These are phyloP conservation scores for Anoplopoma fimbria DNA, from an alignment of 2,113 vertebrate genomes.

Conservation along the genomic window DNA sequence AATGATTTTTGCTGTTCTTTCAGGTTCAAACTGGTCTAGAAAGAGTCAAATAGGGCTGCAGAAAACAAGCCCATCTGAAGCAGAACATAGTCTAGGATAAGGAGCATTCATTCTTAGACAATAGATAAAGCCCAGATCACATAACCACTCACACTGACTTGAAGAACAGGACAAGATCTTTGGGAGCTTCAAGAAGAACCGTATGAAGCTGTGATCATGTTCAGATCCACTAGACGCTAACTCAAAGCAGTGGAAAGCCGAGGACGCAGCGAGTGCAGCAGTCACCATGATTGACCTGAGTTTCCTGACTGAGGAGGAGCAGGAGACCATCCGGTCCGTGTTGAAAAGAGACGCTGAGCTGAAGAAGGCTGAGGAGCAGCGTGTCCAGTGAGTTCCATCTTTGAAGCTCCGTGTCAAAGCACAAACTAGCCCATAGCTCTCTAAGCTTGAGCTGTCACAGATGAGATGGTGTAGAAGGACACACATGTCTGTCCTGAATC, in stretches of 20 bases:
- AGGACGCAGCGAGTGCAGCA: neutral
- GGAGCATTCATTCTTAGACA: neutral
- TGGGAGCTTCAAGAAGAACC: conserved; percentile 1
- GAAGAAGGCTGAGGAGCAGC: conserved; percentile 89
- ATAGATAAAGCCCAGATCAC: neutral
- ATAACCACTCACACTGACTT: conserved; percentile 2
- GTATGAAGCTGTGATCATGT: neutral
- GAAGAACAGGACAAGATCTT: neutral
- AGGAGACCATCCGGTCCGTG: conserved; percentile 90
- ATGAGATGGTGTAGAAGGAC: too few relatives aligned
- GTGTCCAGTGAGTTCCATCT: conserved; percentile 87
- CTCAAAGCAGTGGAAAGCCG: neutral
- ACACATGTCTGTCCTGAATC: neutral
- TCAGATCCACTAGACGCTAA: neutral
- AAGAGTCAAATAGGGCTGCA: neutral
- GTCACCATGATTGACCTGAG: conserved; percentile 94
- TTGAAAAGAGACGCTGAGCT: conserved; percentile 90
- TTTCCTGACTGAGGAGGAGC: conserved; percentile 92
- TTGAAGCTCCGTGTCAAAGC: too few relatives aligned
- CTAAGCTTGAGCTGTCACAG: neutral
- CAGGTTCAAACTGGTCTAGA: neutral
- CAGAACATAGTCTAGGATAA: neutral
- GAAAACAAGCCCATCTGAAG: neutral
- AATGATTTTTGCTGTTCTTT: neutral
- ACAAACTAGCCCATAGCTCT: neutral